Evolutionary conservation across 1,140 invertebrate species (phyloP).

Genomic region (Lasaia peninsularis): DNA sequence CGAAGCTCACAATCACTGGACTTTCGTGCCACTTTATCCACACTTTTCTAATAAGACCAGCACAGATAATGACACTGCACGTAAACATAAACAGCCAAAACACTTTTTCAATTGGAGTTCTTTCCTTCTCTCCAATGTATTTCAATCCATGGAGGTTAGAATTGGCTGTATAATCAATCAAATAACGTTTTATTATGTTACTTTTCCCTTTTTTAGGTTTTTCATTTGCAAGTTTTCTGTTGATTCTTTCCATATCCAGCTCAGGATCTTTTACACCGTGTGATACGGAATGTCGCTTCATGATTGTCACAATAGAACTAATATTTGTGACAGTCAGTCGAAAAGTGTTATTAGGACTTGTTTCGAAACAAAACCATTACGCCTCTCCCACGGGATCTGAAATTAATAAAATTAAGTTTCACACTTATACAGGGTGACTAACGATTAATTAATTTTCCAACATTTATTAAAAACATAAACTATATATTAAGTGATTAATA

Average conservation of each 20-base stretch:
- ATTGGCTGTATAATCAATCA: slow-evolving; percentile 56
- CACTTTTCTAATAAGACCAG: slow-evolving; percentile 76
- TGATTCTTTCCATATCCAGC: background rate
- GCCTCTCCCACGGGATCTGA: too few relatives aligned
- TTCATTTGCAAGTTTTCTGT: background rate
- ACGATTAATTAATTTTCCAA: too few relatives aligned
- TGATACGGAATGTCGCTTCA: too few relatives aligned
- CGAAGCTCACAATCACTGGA: slow-evolving; percentile 82
- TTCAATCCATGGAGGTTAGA: slow-evolving; percentile 63
- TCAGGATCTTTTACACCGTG: background rate
- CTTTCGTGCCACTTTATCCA: slow-evolving; percentile 81
- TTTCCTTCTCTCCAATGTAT: slow-evolving; percentile 62
- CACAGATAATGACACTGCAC: slow-evolving; percentile 64
- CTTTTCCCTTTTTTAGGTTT: background rate
- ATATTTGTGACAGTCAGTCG: too few relatives aligned
- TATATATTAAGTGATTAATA: too few relatives aligned
- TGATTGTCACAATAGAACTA: too few relatives aligned
- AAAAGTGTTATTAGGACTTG: too few relatives aligned
- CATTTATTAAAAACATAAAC: too few relatives aligned
- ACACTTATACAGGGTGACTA: too few relatives aligned
- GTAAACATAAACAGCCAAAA: slow-evolving; percentile 76
- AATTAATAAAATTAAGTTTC: too few relatives aligned
- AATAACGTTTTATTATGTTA: slow-evolving; percentile 25
- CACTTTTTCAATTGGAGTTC: slow-evolving; percentile 56
- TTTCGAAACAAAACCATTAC: too few relatives aligned